phyloP scores from a whole-genome alignment of 2,888 invertebrate genomes.

The Euproctis similis region DNA sequence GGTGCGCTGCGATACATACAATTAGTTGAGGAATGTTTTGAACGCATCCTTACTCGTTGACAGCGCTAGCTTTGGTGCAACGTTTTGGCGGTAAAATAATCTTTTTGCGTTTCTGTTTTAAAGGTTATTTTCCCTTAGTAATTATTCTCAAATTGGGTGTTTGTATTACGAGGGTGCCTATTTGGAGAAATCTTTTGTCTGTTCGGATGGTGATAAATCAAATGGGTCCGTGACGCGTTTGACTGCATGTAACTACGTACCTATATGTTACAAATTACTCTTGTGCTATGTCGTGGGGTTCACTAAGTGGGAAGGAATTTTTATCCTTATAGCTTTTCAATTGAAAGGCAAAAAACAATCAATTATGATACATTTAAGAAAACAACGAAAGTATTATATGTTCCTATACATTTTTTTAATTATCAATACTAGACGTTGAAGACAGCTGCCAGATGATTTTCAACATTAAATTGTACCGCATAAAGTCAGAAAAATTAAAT shows the following conservation, averaged over 20 bases:
- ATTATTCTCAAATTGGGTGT: conserved; percentile 61
- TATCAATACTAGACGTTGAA: no score
- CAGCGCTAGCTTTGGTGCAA: conserved; percentile 41
- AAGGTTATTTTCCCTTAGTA: conserved; percentile 49
- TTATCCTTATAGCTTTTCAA: conserved; percentile 23
- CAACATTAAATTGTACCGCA: no score
- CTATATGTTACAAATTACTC: conserved; percentile 67
- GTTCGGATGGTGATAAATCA: conserved; percentile 61
- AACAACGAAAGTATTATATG: no score
- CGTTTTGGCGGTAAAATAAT: conserved; percentile 51
- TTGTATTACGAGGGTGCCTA: conserved; percentile 57
- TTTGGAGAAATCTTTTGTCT: conserved; percentile 65
- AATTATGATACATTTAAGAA: no score
- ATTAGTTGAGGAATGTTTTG: conserved; percentile 65
- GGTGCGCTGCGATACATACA: conserved; percentile 63
- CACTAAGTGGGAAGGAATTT: conserved; percentile 26
- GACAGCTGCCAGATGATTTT: no score
- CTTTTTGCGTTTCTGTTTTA: conserved; percentile 43
- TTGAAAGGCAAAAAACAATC: no score
- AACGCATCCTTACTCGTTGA: conserved; percentile 46
- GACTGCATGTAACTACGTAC: conserved; percentile 48
- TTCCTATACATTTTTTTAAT: no score
- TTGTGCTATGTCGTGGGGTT: conserved; percentile 44
- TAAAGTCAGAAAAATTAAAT: no score
- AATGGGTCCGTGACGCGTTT: conserved; percentile 54